Conservation (phyloP, 2,888 invertebrate genomes). For the Caenorhabditis angaria region DNA sequence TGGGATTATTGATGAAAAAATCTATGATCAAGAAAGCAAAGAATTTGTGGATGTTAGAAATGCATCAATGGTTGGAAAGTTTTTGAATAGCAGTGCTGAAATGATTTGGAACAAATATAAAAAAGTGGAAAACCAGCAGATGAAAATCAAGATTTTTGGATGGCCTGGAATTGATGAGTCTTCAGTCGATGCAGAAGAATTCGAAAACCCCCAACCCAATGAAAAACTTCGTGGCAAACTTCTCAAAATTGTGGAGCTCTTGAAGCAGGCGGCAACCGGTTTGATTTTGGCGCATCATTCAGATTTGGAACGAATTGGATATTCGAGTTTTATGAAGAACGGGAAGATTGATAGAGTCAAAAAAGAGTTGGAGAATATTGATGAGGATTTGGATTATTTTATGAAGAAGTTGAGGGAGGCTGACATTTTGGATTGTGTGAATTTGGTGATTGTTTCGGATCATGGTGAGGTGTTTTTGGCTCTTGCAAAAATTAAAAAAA, state of each 20-base stretch:
- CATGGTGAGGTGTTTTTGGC: slow-evolving; percentile 61
- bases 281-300: slow-evolving; percentile 68
- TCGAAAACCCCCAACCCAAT: slow-evolving; percentile 41
- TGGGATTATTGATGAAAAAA: slow-evolving; percentile 64
- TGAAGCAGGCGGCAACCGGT: slow-evolving; percentile 49
- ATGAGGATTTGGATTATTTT: slow-evolving; percentile 55
- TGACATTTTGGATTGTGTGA: slow-evolving; percentile 63
- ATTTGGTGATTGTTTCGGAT: slow-evolving; percentile 65
- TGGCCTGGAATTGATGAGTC: too few species aligned
- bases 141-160: too few species aligned
- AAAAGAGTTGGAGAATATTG: slow-evolving; percentile 25
- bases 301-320: slow-evolving; percentile 65
- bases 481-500: too few species aligned
- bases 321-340: slow-evolving; percentile 39
- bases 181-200: too few species aligned
- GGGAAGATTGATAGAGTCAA: slow-evolving; percentile 51
- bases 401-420: slow-evolving; percentile 51
- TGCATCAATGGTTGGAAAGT: not conserved
- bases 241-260: slow-evolving; percentile 14
- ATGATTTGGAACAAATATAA: slow-evolving; percentile 66
- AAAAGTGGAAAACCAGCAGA: too few species aligned
- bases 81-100: slow-evolving; percentile 60
- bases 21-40: slow-evolving; percentile 62
- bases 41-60: slow-evolving; percentile 16
- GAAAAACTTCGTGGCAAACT: slow-evolving; percentile 48